phyloP scores from a whole-genome alignment of 2,888 invertebrate genomes.

The Luperina nickerlii region DNA sequence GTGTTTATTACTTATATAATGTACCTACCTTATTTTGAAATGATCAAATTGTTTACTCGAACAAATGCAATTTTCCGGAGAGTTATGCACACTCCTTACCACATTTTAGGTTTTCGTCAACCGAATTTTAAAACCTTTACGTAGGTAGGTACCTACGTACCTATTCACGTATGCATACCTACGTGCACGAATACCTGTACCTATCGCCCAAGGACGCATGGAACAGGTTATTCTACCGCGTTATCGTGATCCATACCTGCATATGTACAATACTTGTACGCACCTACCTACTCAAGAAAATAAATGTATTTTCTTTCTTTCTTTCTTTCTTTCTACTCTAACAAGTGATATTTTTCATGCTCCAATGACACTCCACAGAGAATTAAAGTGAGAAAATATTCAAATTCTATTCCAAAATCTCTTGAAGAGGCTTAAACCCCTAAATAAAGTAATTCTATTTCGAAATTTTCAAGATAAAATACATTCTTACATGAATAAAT shows the following conservation, averaged over 20 bases:
- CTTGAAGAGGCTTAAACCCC: background rate
- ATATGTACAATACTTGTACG: slow-evolving; percentile 12
- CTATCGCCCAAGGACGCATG: slow-evolving; percentile 44
- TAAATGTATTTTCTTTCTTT: no score
- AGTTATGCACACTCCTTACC: background rate
- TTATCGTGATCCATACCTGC: slow-evolving; percentile 55
- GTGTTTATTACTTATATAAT: background rate
- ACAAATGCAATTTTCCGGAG: background rate
- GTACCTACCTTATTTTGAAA: background rate
- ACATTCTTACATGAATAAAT: slow-evolving; percentile 41
- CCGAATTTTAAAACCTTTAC: slow-evolving; percentile 8
- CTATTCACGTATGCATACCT: slow-evolving; percentile 27
- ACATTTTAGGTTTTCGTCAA: background rate
- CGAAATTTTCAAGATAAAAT: slow-evolving; percentile 35
- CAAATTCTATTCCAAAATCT: slow-evolving; percentile 18
- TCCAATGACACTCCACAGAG: slow-evolving; percentile 16
- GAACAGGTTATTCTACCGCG: slow-evolving; percentile 58
- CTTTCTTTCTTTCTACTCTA: no score
- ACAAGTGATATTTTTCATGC: slow-evolving; percentile 46
- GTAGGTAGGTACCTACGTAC: background rate
- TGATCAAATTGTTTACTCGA: background rate
- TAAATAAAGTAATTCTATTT: slow-evolving; percentile 51
- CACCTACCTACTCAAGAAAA: slow-evolving; percentile 30
- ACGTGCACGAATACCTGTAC: slow-evolving; percentile 47
- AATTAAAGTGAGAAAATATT: slow-evolving; percentile 24